Percentiles rank a stretch among this genome's conserved stretches.
phyloP scores from a whole-genome alignment of 1,140 invertebrate species.

The Atopsyche davidsoni region DNA sequence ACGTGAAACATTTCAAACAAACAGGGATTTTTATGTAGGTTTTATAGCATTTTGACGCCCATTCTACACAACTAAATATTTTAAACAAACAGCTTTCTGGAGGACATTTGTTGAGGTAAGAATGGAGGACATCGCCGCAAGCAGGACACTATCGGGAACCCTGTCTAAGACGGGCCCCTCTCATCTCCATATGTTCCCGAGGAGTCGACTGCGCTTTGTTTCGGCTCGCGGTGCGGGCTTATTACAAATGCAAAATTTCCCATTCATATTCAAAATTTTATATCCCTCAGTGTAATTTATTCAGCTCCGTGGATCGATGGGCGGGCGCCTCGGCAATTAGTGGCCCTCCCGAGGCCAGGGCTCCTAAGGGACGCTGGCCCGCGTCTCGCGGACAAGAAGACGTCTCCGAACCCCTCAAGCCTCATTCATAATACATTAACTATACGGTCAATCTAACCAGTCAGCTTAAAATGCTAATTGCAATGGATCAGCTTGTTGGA shows the following conservation, averaged over 20 bases:
- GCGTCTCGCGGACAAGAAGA: conserved; percentile 16
- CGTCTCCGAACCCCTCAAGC: conserved; percentile 13
- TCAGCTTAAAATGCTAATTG: not conserved
- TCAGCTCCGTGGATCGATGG: conserved; percentile 39
- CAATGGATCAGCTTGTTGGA: not conserved
- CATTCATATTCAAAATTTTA: conserved; percentile 86
- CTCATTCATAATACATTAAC: conserved; percentile 3
- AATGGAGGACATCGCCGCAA: too few species aligned
- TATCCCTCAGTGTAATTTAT: conserved; percentile 68
- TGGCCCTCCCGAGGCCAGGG: conserved; percentile 7
- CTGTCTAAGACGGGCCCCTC: conserved; percentile 27
- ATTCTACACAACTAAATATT: too few species aligned
- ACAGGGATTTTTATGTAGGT: too few species aligned
- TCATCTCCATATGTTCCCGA: conserved; percentile 60
- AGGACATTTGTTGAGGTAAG: too few species aligned
- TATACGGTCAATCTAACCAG: not conserved
- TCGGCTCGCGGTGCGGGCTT: conserved; percentile 49
- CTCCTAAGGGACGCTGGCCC: conserved; percentile 10
- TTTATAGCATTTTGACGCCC: too few species aligned
- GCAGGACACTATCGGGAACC: too few species aligned
- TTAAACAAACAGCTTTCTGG: too few species aligned
- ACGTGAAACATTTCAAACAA: too few species aligned
- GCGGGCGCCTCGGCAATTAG: conserved; percentile 27
- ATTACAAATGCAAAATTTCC: conserved; percentile 79
- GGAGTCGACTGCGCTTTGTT: conserved; percentile 58